Evolutionary conservation across 2,113 vertebrate species (phyloP).

Genomic region (Rhinopithecus roxellana): DNA sequence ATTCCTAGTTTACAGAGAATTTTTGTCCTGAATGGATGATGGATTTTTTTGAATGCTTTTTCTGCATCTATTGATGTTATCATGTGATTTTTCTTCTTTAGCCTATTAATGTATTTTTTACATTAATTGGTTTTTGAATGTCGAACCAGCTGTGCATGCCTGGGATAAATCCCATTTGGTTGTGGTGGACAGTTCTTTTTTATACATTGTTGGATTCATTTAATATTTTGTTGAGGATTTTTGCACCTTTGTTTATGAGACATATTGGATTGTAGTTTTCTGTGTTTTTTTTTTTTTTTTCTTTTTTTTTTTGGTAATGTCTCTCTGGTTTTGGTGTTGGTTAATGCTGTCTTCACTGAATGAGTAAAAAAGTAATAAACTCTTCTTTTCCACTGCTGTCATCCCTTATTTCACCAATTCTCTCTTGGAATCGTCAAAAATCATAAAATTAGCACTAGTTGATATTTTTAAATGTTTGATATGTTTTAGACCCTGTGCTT

Average conservation of each 20-base stretch:
- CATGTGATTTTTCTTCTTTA: not conserved
- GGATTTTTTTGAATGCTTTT: not conserved
- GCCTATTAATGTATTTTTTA: not conserved
- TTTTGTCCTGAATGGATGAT: not conserved
- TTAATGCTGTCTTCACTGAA: not conserved
- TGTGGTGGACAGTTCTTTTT: not conserved
- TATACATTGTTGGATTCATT: not conserved
- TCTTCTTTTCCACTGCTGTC: not conserved
- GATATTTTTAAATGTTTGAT: not conserved
- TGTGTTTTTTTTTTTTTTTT: not conserved
- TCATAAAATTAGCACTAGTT: not conserved
- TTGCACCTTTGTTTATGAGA: not conserved
- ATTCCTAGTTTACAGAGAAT: not conserved
- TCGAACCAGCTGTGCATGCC: not conserved
- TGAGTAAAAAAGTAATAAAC: not conserved
- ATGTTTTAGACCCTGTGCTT: not conserved
- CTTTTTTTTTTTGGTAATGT: not conserved
- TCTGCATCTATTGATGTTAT: not conserved
- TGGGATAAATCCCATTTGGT: not conserved
- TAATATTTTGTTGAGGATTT: not conserved
- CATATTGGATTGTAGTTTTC: not conserved
- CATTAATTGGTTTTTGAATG: not conserved
- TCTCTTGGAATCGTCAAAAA: not conserved
- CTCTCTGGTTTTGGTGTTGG: not conserved
- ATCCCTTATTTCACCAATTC: not conserved